These are phyloP conservation scores for Galerucella pusilla DNA, from an alignment of 2,888 invertebrate genomes.

Conservation along the genomic window DNA sequence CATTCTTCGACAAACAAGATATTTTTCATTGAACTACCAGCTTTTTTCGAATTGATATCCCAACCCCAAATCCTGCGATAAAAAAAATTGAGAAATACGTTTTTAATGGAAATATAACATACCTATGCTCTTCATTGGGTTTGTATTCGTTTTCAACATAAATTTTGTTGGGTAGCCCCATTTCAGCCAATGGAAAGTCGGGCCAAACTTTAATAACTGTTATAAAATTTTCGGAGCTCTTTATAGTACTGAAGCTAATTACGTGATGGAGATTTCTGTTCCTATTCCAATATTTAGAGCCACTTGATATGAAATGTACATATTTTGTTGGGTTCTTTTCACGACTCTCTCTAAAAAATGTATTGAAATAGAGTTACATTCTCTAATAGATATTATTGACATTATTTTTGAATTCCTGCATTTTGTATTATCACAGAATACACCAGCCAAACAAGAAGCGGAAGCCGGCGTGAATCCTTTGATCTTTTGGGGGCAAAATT, in stretches of 20 bases:
- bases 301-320: conserved; percentile 6
- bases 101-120: not conserved
- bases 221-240: not conserved
- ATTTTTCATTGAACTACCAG: not conserved
- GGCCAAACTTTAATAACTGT: not conserved
- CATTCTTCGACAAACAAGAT: not conserved
- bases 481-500: too few relatives aligned
- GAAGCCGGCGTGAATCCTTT: too few relatives aligned
- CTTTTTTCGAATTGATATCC: not conserved
- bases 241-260: not conserved
- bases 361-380: not conserved
- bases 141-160: not conserved
- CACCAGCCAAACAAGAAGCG: too few relatives aligned
- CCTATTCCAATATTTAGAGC: not conserved
- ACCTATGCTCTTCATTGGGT: not conserved
- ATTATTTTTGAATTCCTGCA: too few relatives aligned
- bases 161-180: conserved; percentile 1
- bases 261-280: conserved; percentile 1
- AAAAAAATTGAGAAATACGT: not conserved
- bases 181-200: not conserved
- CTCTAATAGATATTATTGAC: too few relatives aligned
- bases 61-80: not conserved
- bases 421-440: too few relatives aligned
- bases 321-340: not conserved
- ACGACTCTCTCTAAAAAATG: not conserved